Conservation (phyloP, 2,888 invertebrate genomes). For the Girardia tigrina region DNA sequence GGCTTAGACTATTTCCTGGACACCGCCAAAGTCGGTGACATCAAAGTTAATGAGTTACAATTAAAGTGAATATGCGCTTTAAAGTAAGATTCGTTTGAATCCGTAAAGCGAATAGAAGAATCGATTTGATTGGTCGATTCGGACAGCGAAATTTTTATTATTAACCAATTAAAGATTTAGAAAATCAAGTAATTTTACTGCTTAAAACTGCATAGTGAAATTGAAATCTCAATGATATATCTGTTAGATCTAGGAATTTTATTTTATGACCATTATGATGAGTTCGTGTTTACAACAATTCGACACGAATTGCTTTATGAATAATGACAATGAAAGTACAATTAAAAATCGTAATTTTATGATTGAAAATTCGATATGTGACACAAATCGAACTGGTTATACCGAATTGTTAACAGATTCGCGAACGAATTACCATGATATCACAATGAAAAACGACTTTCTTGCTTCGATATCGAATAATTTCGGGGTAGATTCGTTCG, state of each 20-base stretch:
- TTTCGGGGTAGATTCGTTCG: not conserved
- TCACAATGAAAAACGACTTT: constrained; percentile 10
- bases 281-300: constrained; percentile 18
- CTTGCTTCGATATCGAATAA: not conserved
- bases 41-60: constrained; percentile 11
- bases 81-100: constrained; percentile 13
- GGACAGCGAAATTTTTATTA: not conserved
- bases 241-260: not conserved
- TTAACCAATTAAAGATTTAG: constrained; percentile 1
- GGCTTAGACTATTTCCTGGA: constrained; percentile 16
- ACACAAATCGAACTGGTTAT: not conserved
- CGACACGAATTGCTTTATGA: not conserved
- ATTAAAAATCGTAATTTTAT: constrained; percentile 19
- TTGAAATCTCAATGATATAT: constrained; percentile 9
- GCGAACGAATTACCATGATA: not conserved
- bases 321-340: not conserved
- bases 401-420: not conserved
- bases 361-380: not conserved
- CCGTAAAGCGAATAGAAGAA: not conserved
- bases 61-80: constrained; percentile 18
- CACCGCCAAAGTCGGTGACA: constrained; percentile 18
- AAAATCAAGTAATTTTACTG: not conserved
- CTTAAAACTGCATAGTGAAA: not conserved
- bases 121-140: not conserved
- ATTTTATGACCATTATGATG: not conserved